Base-by-base conservation (phyloP, 2,888 invertebrate genomes). In the Drosophila nigritarsus region DNA sequence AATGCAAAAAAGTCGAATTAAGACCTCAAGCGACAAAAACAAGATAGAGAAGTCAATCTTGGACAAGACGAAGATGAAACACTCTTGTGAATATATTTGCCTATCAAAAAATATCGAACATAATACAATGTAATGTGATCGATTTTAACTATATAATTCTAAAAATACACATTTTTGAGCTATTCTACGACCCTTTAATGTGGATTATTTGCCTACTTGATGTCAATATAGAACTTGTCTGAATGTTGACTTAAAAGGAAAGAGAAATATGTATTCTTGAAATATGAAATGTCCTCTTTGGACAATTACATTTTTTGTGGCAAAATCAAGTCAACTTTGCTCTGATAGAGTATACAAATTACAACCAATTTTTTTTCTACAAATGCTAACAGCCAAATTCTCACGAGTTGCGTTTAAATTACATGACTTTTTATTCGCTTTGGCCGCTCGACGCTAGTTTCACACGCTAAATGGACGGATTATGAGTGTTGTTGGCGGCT, bases 401-500 rank as follows among this genome's bases (percentile, higher is more conserved):
- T 73, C 80, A 75, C 71, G 80, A 70, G 82, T 51, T 73, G 65
- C 80, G 72, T 76, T 89, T 78, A 86, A 89, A 87, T 89, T 86
- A 84, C 89, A 78, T 72, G 76, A 63, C 48, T 74, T 68, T 68
- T 69, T 69, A 32, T 68, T 45, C 27, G 58, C 64, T 71, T 67
- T 69, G 61, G 60, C 66, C 58, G 54, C 56, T 53, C 61, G 30
- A 53, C 70, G 77, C 66, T 71, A 73, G 87, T 72, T 81, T 56
- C 50, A 65, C 53, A 73, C 84, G 76, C 87, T 84, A 89, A 85
- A 89, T 89, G 87, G 82, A 65, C 75, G 89, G 85, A 85, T 85
- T 85, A 85, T 85, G 85, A 84, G 73, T 82, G 89, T 87, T 84
- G 89, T 85, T 89, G 83, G 85, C 66, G 80, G 85, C 29, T 27